Base-by-base conservation (phyloP, 1,140 invertebrate species). In the Lordiphosa stackelbergi region DNA sequence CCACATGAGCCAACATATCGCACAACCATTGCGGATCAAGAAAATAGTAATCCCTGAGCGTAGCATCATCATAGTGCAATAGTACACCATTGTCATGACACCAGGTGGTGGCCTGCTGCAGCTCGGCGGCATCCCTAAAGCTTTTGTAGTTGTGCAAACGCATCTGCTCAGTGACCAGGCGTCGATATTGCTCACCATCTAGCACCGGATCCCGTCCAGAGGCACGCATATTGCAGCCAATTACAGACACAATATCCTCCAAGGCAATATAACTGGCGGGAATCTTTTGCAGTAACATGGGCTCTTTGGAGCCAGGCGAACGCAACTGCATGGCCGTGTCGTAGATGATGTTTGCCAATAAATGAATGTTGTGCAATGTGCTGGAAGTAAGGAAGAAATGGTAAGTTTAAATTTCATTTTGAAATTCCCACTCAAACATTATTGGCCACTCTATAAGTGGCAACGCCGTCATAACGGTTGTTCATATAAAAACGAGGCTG, bases 11-110 rank as follows among this genome's bases (percentile, higher is more conserved):
- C 9, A 99, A 88, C 92, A 99, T 96, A 88, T 99, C 97, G 89
- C 97, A 99, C 4, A 99, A 90, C 98, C 98, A 99, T 85, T 99
- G 98, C 0, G 98, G 97, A 88, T 99, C 96, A 10, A 99, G 88
- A 87, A 88, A 88, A 71, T 90, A 90, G 19, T 98, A 90, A 89
- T 99, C 97, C 83, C 96, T 95, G 0, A 99, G 89, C 0, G 96
- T 96, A 1, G 96, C 95, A 88, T 99, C 98, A 81, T 99, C 97
- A 86, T 99, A 99, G 88, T 99, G 97, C 0, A 99, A 90, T n/a
- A 99, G 89, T 16, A 99, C 94, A 45, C 95, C 98, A 89, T 99
- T 99, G 79, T 99, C 98, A 88, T 99, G 98, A 2, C 99, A 91
- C 89, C 99, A 99, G 58, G 96, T 91, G 0, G 97, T 98, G 0